A percentile compares a stretch with the other conserved stretches of the same genome.
Evolutionary conservation across 2,888 invertebrate species (phyloP).

Genomic region (Ethmia dodecea): DNA sequence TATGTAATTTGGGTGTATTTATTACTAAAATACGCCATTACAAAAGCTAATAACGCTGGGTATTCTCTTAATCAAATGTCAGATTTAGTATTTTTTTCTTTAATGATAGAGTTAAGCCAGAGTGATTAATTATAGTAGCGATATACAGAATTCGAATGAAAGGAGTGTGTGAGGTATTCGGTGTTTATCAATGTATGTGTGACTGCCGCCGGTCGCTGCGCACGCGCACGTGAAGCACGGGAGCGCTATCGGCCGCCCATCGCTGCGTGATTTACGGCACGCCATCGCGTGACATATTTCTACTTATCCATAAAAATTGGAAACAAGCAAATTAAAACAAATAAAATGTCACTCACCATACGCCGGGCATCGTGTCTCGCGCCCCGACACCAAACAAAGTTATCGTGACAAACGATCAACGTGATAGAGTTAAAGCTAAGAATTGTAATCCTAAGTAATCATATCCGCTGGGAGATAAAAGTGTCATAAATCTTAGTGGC

Average conservation of each 20-base stretch:
- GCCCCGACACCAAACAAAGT: too few relatives aligned
- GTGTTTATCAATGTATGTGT: conserved; percentile 22
- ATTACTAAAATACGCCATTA: conserved; percentile 41
- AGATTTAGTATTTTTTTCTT: conserved; percentile 68
- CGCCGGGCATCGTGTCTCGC: too few relatives aligned
- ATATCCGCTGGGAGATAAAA: conserved; percentile 9
- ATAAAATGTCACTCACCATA: conserved; percentile 14
- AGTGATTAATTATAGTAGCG: conserved; percentile 57
- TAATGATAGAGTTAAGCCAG: conserved; percentile 58
- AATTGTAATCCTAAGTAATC: conserved; percentile 8
- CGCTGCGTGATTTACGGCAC: conserved; percentile 60
- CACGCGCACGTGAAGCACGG: conserved; percentile 33
- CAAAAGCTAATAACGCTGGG: conserved; percentile 33
- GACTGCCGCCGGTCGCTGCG: conserved; percentile 16
- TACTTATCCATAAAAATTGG: conserved; percentile 28
- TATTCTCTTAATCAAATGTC: conserved; percentile 71
- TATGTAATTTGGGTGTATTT: conserved; percentile 39
- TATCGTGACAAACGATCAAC: conserved; percentile 1
- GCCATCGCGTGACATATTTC: conserved; percentile 47
- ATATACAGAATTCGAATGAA: conserved; percentile 46
- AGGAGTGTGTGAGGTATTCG: conserved; percentile 25
- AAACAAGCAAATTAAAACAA: conserved; percentile 31
- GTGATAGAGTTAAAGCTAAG: conserved; percentile 1
- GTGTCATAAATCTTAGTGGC: conserved; percentile 25
- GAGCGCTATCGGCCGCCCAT: conserved; percentile 62